Base-by-base conservation (phyloP, 2,113 vertebrate genomes). In the Astatoreochromis straeleni region DNA sequence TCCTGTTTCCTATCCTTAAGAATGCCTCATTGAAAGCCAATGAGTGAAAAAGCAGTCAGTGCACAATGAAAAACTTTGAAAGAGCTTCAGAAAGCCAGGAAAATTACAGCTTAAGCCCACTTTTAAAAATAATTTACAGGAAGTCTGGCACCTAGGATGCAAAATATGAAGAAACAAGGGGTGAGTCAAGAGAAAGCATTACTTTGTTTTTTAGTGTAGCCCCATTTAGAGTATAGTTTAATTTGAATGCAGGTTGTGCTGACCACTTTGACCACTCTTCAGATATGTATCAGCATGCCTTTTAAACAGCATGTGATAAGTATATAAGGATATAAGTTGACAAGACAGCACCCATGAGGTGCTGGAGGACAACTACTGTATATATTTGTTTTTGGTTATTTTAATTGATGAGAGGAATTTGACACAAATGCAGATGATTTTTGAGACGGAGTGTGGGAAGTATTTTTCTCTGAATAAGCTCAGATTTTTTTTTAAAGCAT, bases 401-500 rank as follows among this genome's bases (percentile, higher is more conserved):
- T 38, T 10, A 54, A 29, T 45, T 1, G 19, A 12, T 14, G 58
- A 31, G 31, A 54, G 19, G 51, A 26, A 60, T 58, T 60, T 82
- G 33, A 82, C 13, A 73, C 13, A 82, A 17, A 53, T 80, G 47
- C 42, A 4, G 54, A 47, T 29, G 81, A 33, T n/a, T 26, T 21
- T 45, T 55, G 13, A 47, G 21, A 78, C 2, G 8, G 1, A 4
- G 5, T 24, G 7, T 2, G 9, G 19, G 10, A 55, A 33, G 16
- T 35, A 16, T 49, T 84, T 79, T 79, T 87, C 85, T 80, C 54
- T 86, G 83, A 91, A 88, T 85, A 80, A 60, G 21, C 63, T 81
- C n/a, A 57, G 35, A n/a, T 68, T 5, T 38, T 38, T 65, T 38
- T 68, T 68, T 21, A 13, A 35, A 16, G 7, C 7, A 7, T 7